Percentiles rank a stretch among this genome's conserved stretches.
Conservation (phyloP, 2,888 invertebrate genomes). For the Lamellibrachia columna region DNA sequence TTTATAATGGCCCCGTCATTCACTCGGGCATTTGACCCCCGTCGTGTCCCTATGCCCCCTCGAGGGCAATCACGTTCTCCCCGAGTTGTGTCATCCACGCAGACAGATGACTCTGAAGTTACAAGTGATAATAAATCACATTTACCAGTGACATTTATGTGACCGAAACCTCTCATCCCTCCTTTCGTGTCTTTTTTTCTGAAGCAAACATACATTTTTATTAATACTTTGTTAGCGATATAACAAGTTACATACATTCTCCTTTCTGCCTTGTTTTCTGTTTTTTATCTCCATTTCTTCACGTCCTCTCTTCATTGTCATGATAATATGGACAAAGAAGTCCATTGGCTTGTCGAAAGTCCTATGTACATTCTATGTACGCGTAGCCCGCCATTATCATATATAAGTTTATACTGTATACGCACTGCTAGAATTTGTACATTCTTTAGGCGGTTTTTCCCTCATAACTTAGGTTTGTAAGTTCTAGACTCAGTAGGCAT, state of each 20-base stretch:
- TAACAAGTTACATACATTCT: too few species aligned
- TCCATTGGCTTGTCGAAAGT: background rate
- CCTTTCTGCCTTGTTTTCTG: background rate
- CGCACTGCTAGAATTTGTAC: background rate
- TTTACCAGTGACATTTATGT: background rate
- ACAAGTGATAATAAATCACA: background rate
- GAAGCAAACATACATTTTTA: background rate
- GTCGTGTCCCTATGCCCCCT: background rate
- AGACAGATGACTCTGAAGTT: background rate
- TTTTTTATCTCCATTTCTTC: background rate
- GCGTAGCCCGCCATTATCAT: background rate
- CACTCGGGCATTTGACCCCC: background rate
- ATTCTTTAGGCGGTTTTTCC: too few species aligned
- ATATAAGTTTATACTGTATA: background rate
- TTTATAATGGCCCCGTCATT: background rate
- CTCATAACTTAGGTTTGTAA: too few species aligned
- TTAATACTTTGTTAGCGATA: too few species aligned
- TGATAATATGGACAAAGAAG: background rate
- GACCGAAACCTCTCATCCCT: background rate
- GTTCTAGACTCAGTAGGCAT: too few species aligned
- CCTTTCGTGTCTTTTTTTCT: background rate
- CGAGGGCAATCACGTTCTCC: background rate
- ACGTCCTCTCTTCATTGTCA: background rate
- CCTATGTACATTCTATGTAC: background rate
- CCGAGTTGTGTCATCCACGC: background rate